These are phyloP conservation scores for Keiferia lycopersicella DNA, from an alignment of 2,888 invertebrate genomes.

Conservation along the genomic window DNA sequence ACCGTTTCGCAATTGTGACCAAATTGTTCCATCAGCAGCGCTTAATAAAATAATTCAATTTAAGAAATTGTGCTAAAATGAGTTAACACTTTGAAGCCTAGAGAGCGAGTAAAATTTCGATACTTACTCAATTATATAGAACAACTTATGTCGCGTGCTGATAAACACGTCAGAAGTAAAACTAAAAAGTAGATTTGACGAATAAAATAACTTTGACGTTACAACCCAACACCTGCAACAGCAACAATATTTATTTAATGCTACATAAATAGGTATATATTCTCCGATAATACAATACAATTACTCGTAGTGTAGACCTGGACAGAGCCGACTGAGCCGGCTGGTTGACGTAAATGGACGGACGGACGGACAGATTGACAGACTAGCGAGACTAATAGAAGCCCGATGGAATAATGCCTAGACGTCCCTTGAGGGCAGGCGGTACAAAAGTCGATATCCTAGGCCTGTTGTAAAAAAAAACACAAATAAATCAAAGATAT, in stretches of 20 bases:
- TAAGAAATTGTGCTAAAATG: too few species aligned
- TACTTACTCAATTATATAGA: too few species aligned
- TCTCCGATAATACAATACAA: constrained; percentile 17
- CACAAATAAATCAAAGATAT: neutral
- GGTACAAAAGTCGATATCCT: neutral
- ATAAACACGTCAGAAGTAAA: too few species aligned
- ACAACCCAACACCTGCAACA: too few species aligned
- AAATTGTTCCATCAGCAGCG: constrained; percentile 46
- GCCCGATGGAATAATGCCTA: constrained; percentile 5
- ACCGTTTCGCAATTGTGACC: constrained; percentile 72
- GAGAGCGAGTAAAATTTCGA: too few species aligned
- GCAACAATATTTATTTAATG: too few species aligned
- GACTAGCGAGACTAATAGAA: constrained; percentile 19
- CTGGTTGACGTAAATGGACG: constrained; percentile 14
- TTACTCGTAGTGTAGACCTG: constrained; percentile 3
- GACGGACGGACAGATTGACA: constrained; percentile 18
- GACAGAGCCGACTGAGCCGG: neutral
- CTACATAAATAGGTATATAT: too few species aligned
- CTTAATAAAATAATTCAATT: too few species aligned
- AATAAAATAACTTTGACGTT: too few species aligned
- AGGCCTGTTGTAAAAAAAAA: neutral
- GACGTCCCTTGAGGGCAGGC: neutral
- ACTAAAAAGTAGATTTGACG: too few species aligned
- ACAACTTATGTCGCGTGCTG: too few species aligned
- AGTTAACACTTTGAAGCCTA: too few species aligned